phyloP scores from a whole-genome alignment of 1,140 invertebrate species.

The Tetramorium alpestre region DNA sequence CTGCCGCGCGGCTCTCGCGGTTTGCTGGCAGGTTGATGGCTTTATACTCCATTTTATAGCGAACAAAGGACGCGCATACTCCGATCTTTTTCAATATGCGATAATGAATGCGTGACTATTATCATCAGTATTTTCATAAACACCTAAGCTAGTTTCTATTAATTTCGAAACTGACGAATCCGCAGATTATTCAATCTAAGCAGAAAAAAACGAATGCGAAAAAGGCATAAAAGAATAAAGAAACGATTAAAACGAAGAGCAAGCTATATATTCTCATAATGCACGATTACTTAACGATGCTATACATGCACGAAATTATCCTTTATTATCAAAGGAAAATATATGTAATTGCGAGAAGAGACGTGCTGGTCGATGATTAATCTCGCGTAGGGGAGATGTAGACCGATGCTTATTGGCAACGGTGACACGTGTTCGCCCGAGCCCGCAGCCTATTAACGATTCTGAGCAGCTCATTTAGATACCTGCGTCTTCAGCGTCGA shows the following conservation, averaged over 20 bases:
- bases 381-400: neutral
- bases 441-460: conserved; percentile 81
- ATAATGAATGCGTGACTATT: neutral
- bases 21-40: conserved; percentile 74
- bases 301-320: neutral
- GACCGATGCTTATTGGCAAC: conserved; percentile 36
- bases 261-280: neutral
- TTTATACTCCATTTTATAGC: conserved; percentile 71
- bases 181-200: neutral
- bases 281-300: neutral
- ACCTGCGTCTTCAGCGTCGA: conserved; percentile 60
- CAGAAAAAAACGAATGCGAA: neutral
- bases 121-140: neutral
- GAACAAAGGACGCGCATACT: conserved; percentile 56
- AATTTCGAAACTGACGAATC: neutral
- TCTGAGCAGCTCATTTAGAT: conserved; percentile 85
- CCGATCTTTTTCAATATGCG: neutral
- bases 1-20: conserved; percentile 51
- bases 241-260: neutral
- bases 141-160: neutral
- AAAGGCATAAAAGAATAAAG: neutral
- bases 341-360: neutral
- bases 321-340: neutral
- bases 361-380: conserved; percentile 5
- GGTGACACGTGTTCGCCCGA: conserved; percentile 81